Evolutionary conservation across 2,888 invertebrate genomes (phyloP), one percentile per base, ranked within the genome.

Genomic region (Hybos culiciformis): DNA sequence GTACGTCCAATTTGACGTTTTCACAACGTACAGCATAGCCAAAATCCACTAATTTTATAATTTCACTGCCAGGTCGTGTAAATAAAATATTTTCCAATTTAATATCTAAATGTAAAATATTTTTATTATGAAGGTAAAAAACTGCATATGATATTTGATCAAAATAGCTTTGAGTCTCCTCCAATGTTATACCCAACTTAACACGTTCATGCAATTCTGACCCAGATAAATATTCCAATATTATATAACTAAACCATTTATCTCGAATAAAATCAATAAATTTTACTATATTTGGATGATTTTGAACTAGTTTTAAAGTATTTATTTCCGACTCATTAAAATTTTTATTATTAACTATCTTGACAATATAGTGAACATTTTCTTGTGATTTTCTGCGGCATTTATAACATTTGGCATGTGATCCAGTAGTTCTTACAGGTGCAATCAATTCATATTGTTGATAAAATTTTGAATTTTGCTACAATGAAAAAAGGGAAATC

Each of bases 11-110:
- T 11, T 50, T 39, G 38, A 52, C 51, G 6, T 41, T 37, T 21
- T 48, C 53, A 43, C 14, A 14, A 36, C 21, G 21, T 20, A 14
- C 55, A 14, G 96, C 92, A 68, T 94, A 94, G 9, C 97, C 96
- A 65, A 97, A 97, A 69, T 97, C 97, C 2, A 96, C 87, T 32
- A 97, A 78, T 62, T 93, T 92, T 17, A 96, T 75, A 5, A 46
- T 39, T 33, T 50, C 44, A 37, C 49, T 50, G 15, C 51, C 74
- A 71, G 12, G 77, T 72, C 48, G 72, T 61, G 47, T 71, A 37
- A 63, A 60, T 33, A 64, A 37, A n/a, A 66, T 54, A 50, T 66
- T 86, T 75, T 93, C 96, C 0, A 94, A 94, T 65, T 96, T 97
- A 14, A 97, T 71, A 65, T 96, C 96, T 23, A 94, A 70, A 62